A percentile compares a stretch with the other conserved stretches of the same genome.
phyloP scores from a whole-genome alignment of 2,888 invertebrate genomes.

The Chaitophorus viminalis region DNA sequence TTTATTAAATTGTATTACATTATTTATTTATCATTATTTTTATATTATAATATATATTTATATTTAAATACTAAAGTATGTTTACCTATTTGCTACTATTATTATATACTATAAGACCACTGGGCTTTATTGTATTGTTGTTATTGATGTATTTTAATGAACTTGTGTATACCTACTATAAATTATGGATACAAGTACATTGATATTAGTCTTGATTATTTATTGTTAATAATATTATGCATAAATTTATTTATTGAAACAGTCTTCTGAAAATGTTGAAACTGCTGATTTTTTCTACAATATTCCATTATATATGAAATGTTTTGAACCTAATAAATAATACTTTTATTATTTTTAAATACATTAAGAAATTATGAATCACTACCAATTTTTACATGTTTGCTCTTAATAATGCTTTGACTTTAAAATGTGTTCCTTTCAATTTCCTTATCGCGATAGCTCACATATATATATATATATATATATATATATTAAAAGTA shows the following conservation, averaged over 20 bases:
- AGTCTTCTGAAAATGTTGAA: constrained; percentile 32
- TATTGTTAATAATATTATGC: constrained; percentile 58
- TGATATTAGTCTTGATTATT: constrained; percentile 48
- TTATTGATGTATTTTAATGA: constrained; percentile 51
- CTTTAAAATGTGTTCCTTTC: too few relatives aligned
- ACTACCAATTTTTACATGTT: too few relatives aligned
- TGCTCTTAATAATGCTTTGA: too few relatives aligned
- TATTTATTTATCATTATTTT: constrained; percentile 43
- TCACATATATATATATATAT: too few relatives aligned
- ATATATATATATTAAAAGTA: too few relatives aligned
- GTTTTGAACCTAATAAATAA: not conserved
- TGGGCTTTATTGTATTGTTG: constrained; percentile 45
- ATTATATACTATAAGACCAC: constrained; percentile 10
- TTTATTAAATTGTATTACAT: constrained; percentile 39
- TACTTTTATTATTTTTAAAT: not conserved
- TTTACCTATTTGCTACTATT: constrained; percentile 29
- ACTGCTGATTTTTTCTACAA: not conserved
- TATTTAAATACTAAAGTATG: constrained; percentile 33
- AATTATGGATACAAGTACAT: constrained; percentile 29
- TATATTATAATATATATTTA: constrained; percentile 32
- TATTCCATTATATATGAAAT: not conserved
- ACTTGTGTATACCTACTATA: constrained; percentile 22
- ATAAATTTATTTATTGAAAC: constrained; percentile 35
- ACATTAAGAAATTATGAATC: too few relatives aligned
- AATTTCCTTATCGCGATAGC: too few relatives aligned